Conservation (phyloP, 2,888 invertebrate genomes). For the Dendrolimus pini region DNA sequence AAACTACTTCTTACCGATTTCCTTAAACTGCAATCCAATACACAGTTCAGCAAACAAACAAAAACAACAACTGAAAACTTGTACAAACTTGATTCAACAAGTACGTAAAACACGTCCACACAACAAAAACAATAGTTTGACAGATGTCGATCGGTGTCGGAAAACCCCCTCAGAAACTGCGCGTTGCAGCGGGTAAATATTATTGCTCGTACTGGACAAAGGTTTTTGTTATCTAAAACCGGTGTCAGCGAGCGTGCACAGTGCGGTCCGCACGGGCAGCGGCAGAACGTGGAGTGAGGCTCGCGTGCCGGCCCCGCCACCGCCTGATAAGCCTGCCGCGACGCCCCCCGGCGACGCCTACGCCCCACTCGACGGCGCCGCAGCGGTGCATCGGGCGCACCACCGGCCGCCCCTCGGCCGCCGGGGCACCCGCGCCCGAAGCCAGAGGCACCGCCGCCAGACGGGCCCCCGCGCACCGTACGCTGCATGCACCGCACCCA, state of each 20-base stretch:
- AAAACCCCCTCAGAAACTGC: conserved; percentile 68
- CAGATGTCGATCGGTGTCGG: conserved; percentile 63
- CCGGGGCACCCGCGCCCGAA: conserved; percentile 34
- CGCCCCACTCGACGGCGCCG: conserved; percentile 67
- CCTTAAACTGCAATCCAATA: conserved; percentile 65
- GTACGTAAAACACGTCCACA: conserved; percentile 61
- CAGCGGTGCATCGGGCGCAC: conserved; percentile 62
- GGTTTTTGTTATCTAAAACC: conserved; percentile 74
- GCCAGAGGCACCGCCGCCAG: conserved; percentile 33
- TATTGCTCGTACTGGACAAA: conserved; percentile 72
- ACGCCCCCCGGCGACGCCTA: conserved; percentile 76
- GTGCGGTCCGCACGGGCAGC: conserved; percentile 63
- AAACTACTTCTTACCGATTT: conserved; percentile 42
- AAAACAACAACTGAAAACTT: conserved; percentile 47
- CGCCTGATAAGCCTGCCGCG: conserved; percentile 75
- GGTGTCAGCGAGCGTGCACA: conserved; percentile 56
- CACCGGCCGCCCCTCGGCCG: conserved; percentile 60
- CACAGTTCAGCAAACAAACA: conserved; percentile 45
- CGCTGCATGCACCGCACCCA: conserved; percentile 59
- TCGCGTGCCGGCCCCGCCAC: conserved; percentile 72
- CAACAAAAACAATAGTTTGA: conserved; percentile 61
- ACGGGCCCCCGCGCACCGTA: conserved; percentile 50
- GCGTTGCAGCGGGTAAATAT: conserved; percentile 66
- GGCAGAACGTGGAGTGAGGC: conserved; percentile 68
- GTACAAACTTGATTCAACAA: conserved; percentile 61